A percentile compares a stretch with the other conserved stretches of the same genome.
Conservation (phyloP, 2,797 vertebrate species). For the Alcedo quadribrachys region DNA sequence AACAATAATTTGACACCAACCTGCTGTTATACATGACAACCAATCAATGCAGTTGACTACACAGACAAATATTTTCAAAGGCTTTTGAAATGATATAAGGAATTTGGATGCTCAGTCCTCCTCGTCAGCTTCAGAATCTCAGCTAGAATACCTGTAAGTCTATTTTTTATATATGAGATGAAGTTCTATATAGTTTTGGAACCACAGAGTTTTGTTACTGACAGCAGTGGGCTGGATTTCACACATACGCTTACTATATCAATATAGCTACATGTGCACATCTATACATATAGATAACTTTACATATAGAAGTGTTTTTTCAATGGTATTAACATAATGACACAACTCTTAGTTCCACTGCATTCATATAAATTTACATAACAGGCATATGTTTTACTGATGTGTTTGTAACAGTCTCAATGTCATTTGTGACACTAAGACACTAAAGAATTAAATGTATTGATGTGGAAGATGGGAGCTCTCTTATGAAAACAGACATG, state of each 20-base stretch:
- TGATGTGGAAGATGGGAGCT: background rate
- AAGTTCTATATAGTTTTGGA: background rate
- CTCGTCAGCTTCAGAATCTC: background rate
- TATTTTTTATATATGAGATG: background rate
- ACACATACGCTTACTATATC: background rate
- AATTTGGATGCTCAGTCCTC: background rate
- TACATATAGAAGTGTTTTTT: background rate
- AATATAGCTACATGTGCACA: background rate
- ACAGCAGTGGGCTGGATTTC: slow-evolving; percentile 2
- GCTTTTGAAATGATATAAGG: background rate
- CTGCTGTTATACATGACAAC: background rate
- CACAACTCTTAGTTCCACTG: background rate
- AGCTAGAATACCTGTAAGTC: background rate
- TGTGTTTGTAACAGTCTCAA: background rate
- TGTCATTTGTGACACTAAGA: background rate
- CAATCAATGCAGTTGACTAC: background rate
- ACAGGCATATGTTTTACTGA: background rate
- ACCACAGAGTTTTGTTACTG: background rate
- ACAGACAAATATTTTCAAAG: background rate
- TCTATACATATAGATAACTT: background rate
- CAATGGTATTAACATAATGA: background rate
- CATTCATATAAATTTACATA: slow-evolving; percentile 2
- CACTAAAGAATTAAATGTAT: background rate
- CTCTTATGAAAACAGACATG: background rate
- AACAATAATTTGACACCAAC: background rate